Conservation (phyloP, 1,140 invertebrate species). For the Theocolax elegans region DNA sequence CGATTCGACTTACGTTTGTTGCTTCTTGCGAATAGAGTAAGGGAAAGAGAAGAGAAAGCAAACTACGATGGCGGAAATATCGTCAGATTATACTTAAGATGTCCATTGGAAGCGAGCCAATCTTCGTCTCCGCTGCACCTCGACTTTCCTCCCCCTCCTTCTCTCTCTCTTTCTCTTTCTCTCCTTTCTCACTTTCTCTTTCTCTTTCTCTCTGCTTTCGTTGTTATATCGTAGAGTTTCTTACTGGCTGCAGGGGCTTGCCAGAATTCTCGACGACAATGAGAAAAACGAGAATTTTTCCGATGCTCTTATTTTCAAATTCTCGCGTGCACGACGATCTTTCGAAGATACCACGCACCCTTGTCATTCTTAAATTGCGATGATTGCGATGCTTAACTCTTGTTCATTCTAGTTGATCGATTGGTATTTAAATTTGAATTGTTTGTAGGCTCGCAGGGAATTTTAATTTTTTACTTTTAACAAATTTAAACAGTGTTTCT, state of each 20-base stretch:
- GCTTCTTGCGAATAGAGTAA: not conserved
- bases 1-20: not conserved
- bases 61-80: slow-evolving; percentile 47
- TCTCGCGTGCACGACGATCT: not conserved
- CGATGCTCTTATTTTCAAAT: slow-evolving; percentile 7
- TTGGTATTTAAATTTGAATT: too few species aligned
- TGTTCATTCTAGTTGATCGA: too few species aligned
- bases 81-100: slow-evolving; percentile 57
- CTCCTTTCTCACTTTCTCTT: not conserved
- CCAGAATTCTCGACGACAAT: slow-evolving; percentile 52
- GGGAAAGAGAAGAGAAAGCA: slow-evolving; percentile 6
- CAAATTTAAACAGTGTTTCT: too few species aligned
- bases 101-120: slow-evolving; percentile 56
- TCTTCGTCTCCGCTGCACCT: slow-evolving; percentile 37
- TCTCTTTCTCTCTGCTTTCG: slow-evolving; percentile 4
- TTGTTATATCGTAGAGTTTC: not conserved
- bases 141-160: not conserved
- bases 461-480: too few species aligned
- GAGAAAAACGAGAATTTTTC: slow-evolving; percentile 47
- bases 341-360: too few species aligned
- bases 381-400: too few species aligned
- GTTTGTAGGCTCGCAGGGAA: too few species aligned
- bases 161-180: not conserved
- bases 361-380: too few species aligned
- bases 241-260: slow-evolving; percentile 5